phyloP scores from a whole-genome alignment of 2,797 vertebrate genomes.

The Gymnoscopelus microlampas region DNA sequence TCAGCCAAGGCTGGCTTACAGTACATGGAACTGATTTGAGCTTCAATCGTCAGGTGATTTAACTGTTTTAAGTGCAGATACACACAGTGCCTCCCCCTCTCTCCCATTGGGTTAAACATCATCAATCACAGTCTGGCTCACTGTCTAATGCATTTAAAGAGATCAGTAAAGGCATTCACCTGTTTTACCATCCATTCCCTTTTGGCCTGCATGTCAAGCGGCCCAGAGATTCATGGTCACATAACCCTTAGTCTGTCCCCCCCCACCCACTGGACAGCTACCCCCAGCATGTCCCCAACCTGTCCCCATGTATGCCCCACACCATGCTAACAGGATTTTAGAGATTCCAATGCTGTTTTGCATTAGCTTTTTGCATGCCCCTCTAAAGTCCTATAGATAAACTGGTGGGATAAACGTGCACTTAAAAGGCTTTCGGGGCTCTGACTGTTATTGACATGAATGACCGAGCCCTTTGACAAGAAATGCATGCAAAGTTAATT shows the following conservation, averaged over 20 bases:
- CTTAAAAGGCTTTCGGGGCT: too few relatives aligned
- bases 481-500: too few relatives aligned
- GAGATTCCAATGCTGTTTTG: too few relatives aligned
- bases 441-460: too few relatives aligned
- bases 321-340: too few relatives aligned
- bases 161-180: conserved; percentile 50
- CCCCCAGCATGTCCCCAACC: too few relatives aligned
- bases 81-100: conserved; percentile 13
- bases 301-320: too few relatives aligned
- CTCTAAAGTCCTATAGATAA: too few relatives aligned
- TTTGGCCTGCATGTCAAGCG: conserved; percentile 41
- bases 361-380: too few relatives aligned
- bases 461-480: too few relatives aligned
- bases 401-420: too few relatives aligned
- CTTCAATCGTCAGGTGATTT: conserved; percentile 11
- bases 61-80: conserved; percentile 44
- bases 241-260: conserved; percentile 33
- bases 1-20: too few relatives aligned
- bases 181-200: conserved; percentile 52
- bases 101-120: conserved; percentile 37
- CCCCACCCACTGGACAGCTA: not conserved
- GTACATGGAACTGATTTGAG: not conserved
- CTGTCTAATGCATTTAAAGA: conserved; percentile 57
- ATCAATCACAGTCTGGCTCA: conserved; percentile 58
- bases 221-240: conserved; percentile 56